Evolutionary conservation across 2,888 invertebrate genomes (phyloP), one percentile per base, ranked within the genome.

Genomic region (Pterobdella sp.): DNA sequence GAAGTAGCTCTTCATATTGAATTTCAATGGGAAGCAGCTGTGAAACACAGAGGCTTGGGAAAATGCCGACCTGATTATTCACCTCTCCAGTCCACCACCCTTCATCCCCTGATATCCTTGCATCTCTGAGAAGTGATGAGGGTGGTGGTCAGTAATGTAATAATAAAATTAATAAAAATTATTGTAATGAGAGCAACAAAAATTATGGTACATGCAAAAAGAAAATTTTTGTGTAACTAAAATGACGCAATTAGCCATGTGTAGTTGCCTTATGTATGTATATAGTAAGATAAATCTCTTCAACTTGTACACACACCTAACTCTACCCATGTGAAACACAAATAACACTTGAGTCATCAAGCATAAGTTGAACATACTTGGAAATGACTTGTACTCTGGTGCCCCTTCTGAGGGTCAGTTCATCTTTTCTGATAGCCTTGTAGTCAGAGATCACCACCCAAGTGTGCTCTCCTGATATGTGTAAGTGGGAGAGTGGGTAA

Each of bases 11-110:
- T 73, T 87, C 85, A 85, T 91, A 94, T 78, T 90, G 89, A 77
- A 96, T 93, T 82, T 93, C 90, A 77, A 90, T 89, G 22, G 94
- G 93, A 83, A 73, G 36, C 52, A 73, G 73, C 37, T 69, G 56
- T 35, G 81, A 79, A 75, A 95, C 94, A 86, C 93, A 95, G 82
- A 93, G 92, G 74, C 93, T 90, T 22, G 95, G 95, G 85, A 96
- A 95, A 81, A 96, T 94, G 76, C 82, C 82, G 49, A 82, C 81
- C 18, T 72, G 56, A 65, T 92, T 90, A 84, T 92, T 90, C 49
- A 92, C 91, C 85, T 93, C 93, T 52, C 95, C 95, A 74, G 93
- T 94, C 95, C 95, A 96, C 95, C 95, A 96, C 78, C 95, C 95
- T 80, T 93, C 93, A 85, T 94, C 94, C 35, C 95, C 95, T 4